Base-by-base conservation (phyloP, 2,797 vertebrate species). In the Tokudaia muenninki region DNA sequence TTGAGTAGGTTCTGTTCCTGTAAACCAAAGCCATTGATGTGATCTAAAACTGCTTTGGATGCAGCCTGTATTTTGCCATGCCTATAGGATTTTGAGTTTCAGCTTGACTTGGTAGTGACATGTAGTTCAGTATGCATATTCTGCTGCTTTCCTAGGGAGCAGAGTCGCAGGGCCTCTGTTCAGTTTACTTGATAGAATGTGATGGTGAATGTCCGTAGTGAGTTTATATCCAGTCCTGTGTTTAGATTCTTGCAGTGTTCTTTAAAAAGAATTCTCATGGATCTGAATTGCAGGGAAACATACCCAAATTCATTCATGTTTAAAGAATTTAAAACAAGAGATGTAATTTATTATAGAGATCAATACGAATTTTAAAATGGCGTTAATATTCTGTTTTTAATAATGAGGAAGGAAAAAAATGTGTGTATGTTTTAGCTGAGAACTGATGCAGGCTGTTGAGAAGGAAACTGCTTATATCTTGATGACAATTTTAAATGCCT, bases 311-410 rank as follows among this genome's bases (percentile, higher is more conserved):
- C 37, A 88, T 17, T 50, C 55, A 52, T 19, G 44, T n/a, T 92
- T 81, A 89, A 91, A 92, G 55, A 92, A 59, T 72, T 81, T 90
- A 92, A 89, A 79, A 57, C 67, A 67, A 89, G n/a, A 92, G 7
- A 75, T 90, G 47, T 21, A 78, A 70, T 50, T 81, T 72, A 80
- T 92, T 87, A 57, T 57, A 91, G 86, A 47, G 24, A 3, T 77
- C 34, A 47, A 3, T 93, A 52, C 90, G 80, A 61, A 59, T 80
- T 8, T 67, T 47, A 52, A 77, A 95, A 34, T 2, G 65, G 65
- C 26, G 4, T 86, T 93, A 77, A 13, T 87, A 37, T 90, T 95
- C 87, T 89, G 17, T 92, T 31, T 91, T 79, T 77, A 63, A 57
- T 91, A 79, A 90, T 12, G 26, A 74, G 21, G 83, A 87, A 41